These are phyloP conservation scores for Drosophila subpulchrella DNA, from an alignment of 1,140 invertebrate species.

Conservation along the genomic window DNA sequence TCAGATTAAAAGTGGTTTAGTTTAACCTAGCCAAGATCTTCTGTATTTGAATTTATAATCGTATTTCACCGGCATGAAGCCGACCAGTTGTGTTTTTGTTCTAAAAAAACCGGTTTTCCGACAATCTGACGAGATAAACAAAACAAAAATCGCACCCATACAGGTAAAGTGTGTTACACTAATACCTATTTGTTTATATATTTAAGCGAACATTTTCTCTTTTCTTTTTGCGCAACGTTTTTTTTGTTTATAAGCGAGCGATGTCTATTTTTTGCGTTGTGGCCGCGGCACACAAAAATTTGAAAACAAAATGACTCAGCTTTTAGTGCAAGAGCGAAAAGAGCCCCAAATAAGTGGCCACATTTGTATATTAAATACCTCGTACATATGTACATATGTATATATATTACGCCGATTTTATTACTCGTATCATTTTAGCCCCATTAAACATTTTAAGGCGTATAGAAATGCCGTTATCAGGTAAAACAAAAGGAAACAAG, in stretches of 20 bases:
- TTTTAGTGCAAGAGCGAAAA: constrained; percentile 53
- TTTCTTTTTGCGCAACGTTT: constrained; percentile 55
- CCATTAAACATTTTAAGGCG: constrained; percentile 31
- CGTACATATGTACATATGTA: background rate
- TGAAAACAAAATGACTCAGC: constrained; percentile 71
- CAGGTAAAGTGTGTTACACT: constrained; percentile 9
- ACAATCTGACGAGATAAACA: constrained; percentile 39
- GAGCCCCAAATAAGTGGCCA: constrained; percentile 23
- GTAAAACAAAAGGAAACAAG: constrained; percentile 25
- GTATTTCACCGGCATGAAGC: constrained; percentile 48
- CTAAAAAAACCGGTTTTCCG: constrained; percentile 55
- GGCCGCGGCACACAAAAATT: constrained; percentile 46
- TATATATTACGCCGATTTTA: background rate
- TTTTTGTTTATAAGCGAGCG: constrained; percentile 48
- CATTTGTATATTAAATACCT: constrained; percentile 8
- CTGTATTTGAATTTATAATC: constrained; percentile 16
- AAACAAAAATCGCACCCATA: constrained; percentile 28
- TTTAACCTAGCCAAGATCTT: constrained; percentile 1
- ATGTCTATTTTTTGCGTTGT: constrained; percentile 65
- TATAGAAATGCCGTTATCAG: constrained; percentile 45
- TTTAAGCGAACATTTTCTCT: constrained; percentile 60
- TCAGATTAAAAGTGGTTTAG: background rate
- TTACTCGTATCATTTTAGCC: constrained; percentile 18
- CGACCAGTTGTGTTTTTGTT: constrained; percentile 57
- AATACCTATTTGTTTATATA: constrained; percentile 40